Evolutionary conservation across 92 coral and sea anemone genomes (phyloP).

Genomic region (Pocillopora grandis): DNA sequence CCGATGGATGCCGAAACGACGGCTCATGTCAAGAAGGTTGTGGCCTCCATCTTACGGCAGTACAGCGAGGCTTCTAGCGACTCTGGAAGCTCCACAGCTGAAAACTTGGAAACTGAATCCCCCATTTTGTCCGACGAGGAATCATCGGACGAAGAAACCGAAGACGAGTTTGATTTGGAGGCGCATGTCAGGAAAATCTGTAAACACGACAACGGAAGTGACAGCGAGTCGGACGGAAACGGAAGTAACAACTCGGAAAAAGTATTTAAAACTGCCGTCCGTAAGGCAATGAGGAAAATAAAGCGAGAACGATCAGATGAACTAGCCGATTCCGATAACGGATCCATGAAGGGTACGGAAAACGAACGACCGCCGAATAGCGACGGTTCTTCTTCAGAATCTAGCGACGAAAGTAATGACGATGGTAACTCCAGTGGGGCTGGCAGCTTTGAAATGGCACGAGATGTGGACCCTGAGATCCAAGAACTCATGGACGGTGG

Average conservation of each 20-base stretch:
- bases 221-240: constrained; percentile 36
- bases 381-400: constrained; percentile 41
- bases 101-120: constrained; percentile 5
- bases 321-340: constrained; percentile 25
- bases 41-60: not conserved
- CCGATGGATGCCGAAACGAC: not conserved
- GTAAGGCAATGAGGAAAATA: constrained; percentile 39
- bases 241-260: constrained; percentile 37
- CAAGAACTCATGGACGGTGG: constrained; percentile 12
- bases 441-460: constrained; percentile 30
- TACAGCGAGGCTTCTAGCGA: not conserved
- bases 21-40: constrained; percentile 15
- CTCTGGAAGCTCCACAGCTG: constrained; percentile 5
- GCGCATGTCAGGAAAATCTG: constrained; percentile 47
- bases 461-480: constrained; percentile 32
- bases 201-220: not conserved
- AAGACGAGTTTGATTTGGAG: constrained; percentile 56
- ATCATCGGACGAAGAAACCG: constrained; percentile 13
- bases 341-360: constrained; percentile 43
- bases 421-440: constrained; percentile 21
- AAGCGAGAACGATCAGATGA: constrained; percentile 34
- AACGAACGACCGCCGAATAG: constrained; percentile 30
- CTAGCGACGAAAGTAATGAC: constrained; percentile 19
- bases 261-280: constrained; percentile 27
- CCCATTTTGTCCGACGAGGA: constrained; percentile 40